phyloP scores from a whole-genome alignment of 2,797 vertebrate genomes.

The Petrocephalus schoutedeni region DNA sequence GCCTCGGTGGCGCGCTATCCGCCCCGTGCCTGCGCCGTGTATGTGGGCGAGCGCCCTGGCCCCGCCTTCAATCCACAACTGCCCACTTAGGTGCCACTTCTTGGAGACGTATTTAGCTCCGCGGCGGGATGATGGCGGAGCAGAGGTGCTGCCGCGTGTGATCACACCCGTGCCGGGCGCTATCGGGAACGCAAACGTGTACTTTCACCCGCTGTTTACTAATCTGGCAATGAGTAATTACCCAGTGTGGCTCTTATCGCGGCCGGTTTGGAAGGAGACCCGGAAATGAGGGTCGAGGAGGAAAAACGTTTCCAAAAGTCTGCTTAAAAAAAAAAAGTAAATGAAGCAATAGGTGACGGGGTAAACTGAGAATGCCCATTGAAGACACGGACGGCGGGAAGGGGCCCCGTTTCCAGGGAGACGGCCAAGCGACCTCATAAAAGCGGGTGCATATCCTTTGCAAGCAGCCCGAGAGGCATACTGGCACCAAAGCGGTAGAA shows the following conservation, averaged over 20 bases:
- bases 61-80: not conserved
- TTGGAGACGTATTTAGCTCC: not conserved
- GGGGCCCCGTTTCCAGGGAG: not conserved
- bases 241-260: not conserved
- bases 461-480: not conserved
- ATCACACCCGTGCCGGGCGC: not conserved
- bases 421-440: not conserved
- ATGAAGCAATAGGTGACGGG: not conserved
- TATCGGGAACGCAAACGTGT: not conserved
- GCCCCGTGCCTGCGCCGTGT: too few species aligned
- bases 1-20: not conserved
- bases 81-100: not conserved
- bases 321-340: not conserved
- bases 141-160: not conserved
- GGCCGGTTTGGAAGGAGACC: not conserved
- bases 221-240: constrained; percentile 10
- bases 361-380: not conserved
- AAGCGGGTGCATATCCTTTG: constrained; percentile 13
- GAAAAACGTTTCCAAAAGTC: not conserved
- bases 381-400: not conserved
- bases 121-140: not conserved
- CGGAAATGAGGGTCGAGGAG: not conserved
- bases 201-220: constrained; percentile 18
- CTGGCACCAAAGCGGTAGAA: not conserved
- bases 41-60: not conserved